A percentile compares a stretch with the other conserved stretches of the same genome.
phyloP scores from a whole-genome alignment of 2,888 invertebrate genomes.

The Cinara cedri region DNA sequence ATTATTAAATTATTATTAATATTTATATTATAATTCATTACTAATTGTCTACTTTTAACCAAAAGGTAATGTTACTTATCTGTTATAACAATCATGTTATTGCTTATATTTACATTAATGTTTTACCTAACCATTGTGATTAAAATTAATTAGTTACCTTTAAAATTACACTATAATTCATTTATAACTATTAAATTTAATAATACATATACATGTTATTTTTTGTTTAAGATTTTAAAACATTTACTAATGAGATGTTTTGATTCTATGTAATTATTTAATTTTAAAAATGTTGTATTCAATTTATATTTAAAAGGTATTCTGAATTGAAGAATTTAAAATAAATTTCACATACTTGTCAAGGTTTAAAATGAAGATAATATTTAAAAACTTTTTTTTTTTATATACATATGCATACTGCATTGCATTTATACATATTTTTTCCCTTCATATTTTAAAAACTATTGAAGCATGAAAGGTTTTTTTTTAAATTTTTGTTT shows the following conservation, averaged over 20 bases:
- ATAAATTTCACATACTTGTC: neutral
- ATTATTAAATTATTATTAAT: too few species aligned
- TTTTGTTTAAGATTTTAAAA: neutral
- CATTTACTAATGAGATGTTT: neutral
- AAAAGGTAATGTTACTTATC: too few species aligned
- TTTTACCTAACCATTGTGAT: neutral
- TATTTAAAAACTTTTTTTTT: constrained; percentile 2
- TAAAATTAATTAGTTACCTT: neutral
- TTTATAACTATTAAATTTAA: neutral
- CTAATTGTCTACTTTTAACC: too few species aligned
- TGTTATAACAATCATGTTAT: too few species aligned
- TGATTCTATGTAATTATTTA: neutral
- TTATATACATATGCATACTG: neutral
- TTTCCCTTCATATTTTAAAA: constrained; percentile 40
- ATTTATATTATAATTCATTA: too few species aligned
- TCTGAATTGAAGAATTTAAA: neutral
- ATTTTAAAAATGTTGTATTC: neutral
- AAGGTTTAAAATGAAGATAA: constrained; percentile 1
- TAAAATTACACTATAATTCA: too few species aligned
- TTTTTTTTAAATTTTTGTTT: constrained; percentile 42
- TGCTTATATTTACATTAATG: too few species aligned
- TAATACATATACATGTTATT: neutral
- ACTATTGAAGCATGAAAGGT: constrained; percentile 29
- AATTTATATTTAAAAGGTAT: neutral
- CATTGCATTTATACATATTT: constrained; percentile 20